Conservation (phyloP, 53 echinoderm and acorn worm species). For the Temnopleurus reevesii region DNA sequence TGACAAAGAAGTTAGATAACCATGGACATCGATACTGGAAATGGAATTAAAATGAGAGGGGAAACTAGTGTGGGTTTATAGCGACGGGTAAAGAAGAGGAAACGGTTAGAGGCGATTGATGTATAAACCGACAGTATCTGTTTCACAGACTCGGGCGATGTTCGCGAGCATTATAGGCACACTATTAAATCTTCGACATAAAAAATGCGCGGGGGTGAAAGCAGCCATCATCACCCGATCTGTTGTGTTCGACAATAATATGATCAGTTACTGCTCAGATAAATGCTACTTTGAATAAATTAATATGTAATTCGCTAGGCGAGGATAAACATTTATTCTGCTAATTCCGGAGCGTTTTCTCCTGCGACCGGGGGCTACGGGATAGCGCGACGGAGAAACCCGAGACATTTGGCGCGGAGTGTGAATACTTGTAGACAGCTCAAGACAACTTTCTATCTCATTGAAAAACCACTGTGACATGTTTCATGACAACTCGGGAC, state of each 20-base stretch:
- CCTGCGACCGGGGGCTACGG: slow-evolving; percentile 19
- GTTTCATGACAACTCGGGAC: neutral
- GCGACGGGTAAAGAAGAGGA: neutral
- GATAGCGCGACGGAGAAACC: slow-evolving; percentile 12
- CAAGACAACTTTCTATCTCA: slow-evolving; percentile 16
- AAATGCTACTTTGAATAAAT: slow-evolving; percentile 65
- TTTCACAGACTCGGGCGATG: slow-evolving; percentile 46
- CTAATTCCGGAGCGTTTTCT: slow-evolving; percentile 48
- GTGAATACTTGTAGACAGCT: slow-evolving; percentile 49
- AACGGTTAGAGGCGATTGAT: slow-evolving; percentile 48
- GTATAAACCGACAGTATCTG: slow-evolving; percentile 46
- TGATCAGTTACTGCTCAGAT: slow-evolving; percentile 59
- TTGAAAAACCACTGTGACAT: slow-evolving; percentile 7
- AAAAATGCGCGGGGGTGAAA: slow-evolving; percentile 55
- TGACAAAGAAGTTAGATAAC: slow-evolving; percentile 58
- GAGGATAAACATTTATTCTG: slow-evolving; percentile 63
- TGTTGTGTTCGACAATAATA: slow-evolving; percentile 59
- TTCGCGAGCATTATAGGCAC: slow-evolving; percentile 31
- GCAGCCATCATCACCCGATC: slow-evolving; percentile 45
- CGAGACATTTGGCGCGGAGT: slow-evolving; percentile 51
- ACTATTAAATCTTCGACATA: slow-evolving; percentile 58
- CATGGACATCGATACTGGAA: slow-evolving; percentile 56
- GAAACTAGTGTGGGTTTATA: slow-evolving; percentile 23
- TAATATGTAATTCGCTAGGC: slow-evolving; percentile 60
- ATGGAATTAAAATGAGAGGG: slow-evolving; percentile 60